phyloP scores from a whole-genome alignment of 2,113 vertebrate genomes.

The Semnornis frantzii region DNA sequence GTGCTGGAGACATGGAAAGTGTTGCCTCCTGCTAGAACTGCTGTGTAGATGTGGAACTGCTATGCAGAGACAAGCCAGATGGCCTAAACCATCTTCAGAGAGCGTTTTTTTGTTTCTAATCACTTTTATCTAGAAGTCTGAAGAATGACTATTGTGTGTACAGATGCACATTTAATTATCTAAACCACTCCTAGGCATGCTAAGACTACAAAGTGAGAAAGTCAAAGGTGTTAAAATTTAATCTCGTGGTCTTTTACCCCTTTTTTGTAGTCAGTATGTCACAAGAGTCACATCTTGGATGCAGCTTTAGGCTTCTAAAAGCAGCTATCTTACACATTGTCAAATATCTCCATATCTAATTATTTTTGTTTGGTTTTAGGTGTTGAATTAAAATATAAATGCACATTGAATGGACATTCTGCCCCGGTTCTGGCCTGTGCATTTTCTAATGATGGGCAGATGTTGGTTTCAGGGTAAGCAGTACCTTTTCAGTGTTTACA shows the following conservation, averaged over 20 bases:
- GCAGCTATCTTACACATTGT: background rate
- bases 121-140: background rate
- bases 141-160: background rate
- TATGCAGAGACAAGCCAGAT: background rate
- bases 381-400: conserved; percentile 76
- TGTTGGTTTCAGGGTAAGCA: conserved; percentile 86
- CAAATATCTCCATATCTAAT: background rate
- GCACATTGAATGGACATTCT: conserved; percentile 78
- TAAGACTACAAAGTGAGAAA: background rate
- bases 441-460: conserved; percentile 86
- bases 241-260: background rate
- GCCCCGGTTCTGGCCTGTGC: conserved; percentile 88
- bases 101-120: background rate
- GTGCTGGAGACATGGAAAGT: background rate
- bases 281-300: background rate
- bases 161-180: background rate
- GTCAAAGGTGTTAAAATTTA: background rate
- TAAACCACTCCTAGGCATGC: background rate
- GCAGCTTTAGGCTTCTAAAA: background rate
- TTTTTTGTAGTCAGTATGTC: background rate
- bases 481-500: background rate
- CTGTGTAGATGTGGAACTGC: background rate
- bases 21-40: background rate
- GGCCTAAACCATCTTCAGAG: background rate
- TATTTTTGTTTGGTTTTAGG: conserved; percentile 63